Evolutionary conservation across 92 coral and sea anemone genomes (phyloP).

Genomic region (Zoanthus gigantus): DNA sequence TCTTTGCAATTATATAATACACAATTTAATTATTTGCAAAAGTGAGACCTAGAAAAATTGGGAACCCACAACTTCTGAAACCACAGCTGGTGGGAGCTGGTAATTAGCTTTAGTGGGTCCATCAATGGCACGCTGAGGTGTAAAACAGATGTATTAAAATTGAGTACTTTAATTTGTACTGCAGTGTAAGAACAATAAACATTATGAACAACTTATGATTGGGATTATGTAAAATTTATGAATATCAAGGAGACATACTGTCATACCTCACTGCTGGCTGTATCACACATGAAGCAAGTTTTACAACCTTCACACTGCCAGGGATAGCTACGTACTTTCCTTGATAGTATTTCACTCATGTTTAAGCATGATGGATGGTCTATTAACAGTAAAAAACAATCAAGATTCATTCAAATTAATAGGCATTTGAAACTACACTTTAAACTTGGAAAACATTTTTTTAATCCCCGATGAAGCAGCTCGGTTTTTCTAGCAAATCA

Average conservation of each 20-base stretch:
- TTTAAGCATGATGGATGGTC: slow-evolving; percentile 87
- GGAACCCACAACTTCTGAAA: too few species aligned
- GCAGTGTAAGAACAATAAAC: too few species aligned
- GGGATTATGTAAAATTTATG: not conserved
- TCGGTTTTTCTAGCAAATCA: too few species aligned
- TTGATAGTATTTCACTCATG: slow-evolving; percentile 56
- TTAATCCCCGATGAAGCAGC: not conserved
- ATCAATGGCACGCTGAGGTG: too few species aligned
- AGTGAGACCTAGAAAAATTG: too few species aligned
- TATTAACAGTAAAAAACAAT: not conserved
- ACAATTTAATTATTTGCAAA: too few species aligned
- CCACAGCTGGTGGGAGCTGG: too few species aligned
- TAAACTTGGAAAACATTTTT: not conserved
- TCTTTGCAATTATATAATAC: too few species aligned
- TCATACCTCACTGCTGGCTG: slow-evolving; percentile 80
- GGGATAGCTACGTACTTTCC: slow-evolving; percentile 69
- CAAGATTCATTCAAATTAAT: not conserved
- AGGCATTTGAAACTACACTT: not conserved
- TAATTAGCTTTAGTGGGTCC: too few species aligned
- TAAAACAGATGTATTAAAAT: too few species aligned
- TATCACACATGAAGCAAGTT: slow-evolving; percentile 76
- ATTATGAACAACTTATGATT: not conserved
- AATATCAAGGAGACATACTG: too few species aligned
- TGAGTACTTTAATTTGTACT: too few species aligned
- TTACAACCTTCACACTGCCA: slow-evolving; percentile 96